Conservation (phyloP, 2,797 vertebrate species). For the Avahi laniger region DNA sequence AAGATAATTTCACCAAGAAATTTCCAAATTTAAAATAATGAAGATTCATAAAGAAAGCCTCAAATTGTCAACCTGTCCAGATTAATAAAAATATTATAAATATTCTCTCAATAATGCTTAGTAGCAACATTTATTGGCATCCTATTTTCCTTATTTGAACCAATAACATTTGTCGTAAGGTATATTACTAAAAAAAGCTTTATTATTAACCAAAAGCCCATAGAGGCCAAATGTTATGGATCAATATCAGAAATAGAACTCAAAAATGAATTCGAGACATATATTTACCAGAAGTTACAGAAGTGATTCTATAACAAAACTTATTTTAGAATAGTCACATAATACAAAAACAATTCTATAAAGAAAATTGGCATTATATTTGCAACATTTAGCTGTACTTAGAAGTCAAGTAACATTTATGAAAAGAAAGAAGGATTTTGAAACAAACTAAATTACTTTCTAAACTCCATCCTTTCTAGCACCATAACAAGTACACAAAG, state of each 20-base stretch:
- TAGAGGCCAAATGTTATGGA: background rate
- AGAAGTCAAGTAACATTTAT: constrained; percentile 35
- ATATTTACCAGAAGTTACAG: background rate
- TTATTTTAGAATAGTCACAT: constrained; percentile 13
- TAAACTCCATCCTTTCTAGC: constrained; percentile 7
- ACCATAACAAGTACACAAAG: constrained; percentile 16
- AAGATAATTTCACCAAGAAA: background rate
- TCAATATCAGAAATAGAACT: background rate
- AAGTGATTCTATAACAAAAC: background rate
- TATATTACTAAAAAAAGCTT: constrained; percentile 30
- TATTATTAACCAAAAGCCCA: background rate
- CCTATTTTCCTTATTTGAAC: background rate
- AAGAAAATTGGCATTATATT: constrained; percentile 38
- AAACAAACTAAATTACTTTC: constrained; percentile 34
- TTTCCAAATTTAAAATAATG: constrained; percentile 46
- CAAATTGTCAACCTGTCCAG: background rate
- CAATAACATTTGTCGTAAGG: background rate
- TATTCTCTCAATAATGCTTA: background rate
- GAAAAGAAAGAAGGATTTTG: constrained; percentile 23
- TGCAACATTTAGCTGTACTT: background rate
- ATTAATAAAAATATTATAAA: constrained; percentile 12
- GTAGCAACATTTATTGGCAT: background rate
- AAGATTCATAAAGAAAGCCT: background rate
- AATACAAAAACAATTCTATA: constrained; percentile 27
- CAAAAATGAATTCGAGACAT: constrained; percentile 17